A percentile compares a stretch with the other conserved stretches of the same genome.
These are phyloP conservation scores for Microctenopoma stevenorrisi DNA, from an alignment of 2,797 vertebrate genomes.

Conservation along the genomic window DNA sequence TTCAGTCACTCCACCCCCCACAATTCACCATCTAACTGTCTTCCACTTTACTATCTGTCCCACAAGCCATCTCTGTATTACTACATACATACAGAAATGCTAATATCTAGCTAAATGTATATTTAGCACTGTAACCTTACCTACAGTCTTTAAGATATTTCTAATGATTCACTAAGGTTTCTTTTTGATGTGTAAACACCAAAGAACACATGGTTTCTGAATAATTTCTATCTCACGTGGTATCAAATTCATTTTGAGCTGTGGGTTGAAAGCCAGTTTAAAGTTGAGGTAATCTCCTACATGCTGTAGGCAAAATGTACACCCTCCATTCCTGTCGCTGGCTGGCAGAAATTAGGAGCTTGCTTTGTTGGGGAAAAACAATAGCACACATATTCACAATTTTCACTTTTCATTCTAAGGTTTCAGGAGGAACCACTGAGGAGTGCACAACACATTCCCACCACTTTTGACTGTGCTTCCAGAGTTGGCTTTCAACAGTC, in stretches of 20 bases:
- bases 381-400: conserved; percentile 47
- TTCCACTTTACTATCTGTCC: conserved; percentile 42
- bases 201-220: not conserved
- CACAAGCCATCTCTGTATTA: conserved; percentile 40
- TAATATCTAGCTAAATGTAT: not conserved
- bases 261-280: conserved; percentile 8
- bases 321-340: conserved; percentile 8
- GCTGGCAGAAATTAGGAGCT: conserved; percentile 26
- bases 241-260: conserved; percentile 4
- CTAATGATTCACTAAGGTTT: not conserved
- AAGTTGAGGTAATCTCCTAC: conserved; percentile 12
- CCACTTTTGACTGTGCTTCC: conserved; percentile 55
- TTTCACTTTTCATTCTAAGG: conserved; percentile 52
- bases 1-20: conserved; percentile 52
- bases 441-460: conserved; percentile 54
- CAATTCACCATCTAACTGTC: conserved; percentile 25
- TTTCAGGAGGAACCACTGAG: conserved; percentile 55
- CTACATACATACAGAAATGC: not conserved
- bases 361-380: conserved; percentile 29
- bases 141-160: not conserved
- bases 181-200: conserved; percentile 9
- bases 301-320: conserved; percentile 16
- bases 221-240: not conserved
- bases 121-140: not conserved
- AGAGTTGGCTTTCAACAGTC: conserved; percentile 62